Base-by-base conservation (phyloP, 1,140 invertebrate genomes). In the Macrosteles quadrilineatus region DNA sequence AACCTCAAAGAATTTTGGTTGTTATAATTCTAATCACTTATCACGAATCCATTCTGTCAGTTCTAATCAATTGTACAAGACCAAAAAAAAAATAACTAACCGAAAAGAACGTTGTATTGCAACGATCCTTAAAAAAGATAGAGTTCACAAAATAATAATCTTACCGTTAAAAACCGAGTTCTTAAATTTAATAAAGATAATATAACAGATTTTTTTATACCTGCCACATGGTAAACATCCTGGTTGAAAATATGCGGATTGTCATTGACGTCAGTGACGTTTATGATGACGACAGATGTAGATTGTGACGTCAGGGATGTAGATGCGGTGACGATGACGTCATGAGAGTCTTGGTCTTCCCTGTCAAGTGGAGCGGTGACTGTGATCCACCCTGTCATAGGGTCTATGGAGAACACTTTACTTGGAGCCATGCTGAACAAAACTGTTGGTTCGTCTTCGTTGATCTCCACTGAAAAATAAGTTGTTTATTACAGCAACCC, bases 251-350 rank as follows among this genome's bases (percentile, higher is more conserved):
- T 81, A 0, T 94, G 94, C 11, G 92, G 86, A 73, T 90, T 93
- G 77, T 96, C 94, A 80, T 97, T 96, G 2, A 95, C 87, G 80
- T 96, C 92, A 0, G 83, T 85, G 12, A 97, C 87, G 43, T 84
- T 80, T 17, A 97, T 90, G 73, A 86, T 81, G 4, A 93, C 88
- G 21, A 9, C 12, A 23, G 21, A 59, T 14, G 9, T 29, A 6
- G 55, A 25, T n/a, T 19, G 21, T 25, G 21, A 30, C 3, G 23
- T 25, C 12, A 4, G 2, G 6, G 12, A 9, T 14, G 9, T 4
- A n/a, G 25, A 11, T 4, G 55, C 55, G 2, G 27, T 9, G 25
- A 59, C 25, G 21, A n/a, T 14, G 55, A 59, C 12, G 14, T 59
- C 55, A 12, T 27, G 55, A 6, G 3, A 2, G 4, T 2, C 55